Conservation (phyloP, 2,888 invertebrate species). For the Automeris io region DNA sequence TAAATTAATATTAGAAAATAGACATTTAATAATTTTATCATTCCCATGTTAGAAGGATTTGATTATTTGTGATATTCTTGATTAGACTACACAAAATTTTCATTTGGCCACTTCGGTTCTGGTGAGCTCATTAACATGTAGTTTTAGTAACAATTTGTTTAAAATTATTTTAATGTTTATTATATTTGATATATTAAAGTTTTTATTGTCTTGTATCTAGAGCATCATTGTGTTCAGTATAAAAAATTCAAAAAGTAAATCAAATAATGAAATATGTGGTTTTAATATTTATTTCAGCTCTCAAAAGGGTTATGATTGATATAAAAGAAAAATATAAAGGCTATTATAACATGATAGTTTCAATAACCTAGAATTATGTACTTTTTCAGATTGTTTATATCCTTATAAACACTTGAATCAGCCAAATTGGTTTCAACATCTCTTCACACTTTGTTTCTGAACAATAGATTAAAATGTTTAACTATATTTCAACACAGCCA, state of each 20-base stretch:
- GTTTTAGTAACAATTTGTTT: no score
- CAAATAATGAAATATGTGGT: conserved; percentile 18
- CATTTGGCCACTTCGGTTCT: no score
- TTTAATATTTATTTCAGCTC: conserved; percentile 62
- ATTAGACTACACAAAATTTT: no score
- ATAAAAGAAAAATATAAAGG: conserved; percentile 55
- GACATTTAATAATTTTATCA: no score
- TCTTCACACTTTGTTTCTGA: neutral
- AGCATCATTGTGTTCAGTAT: no score
- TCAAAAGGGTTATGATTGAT: conserved; percentile 55
- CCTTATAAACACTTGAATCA: conserved; percentile 24
- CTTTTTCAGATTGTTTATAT: conserved; percentile 33
- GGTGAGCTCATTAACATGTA: no score
- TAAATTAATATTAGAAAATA: no score
- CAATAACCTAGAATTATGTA: conserved; percentile 50
- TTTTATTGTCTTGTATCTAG: no score
- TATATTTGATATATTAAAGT: no score
- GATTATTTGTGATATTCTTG: no score
- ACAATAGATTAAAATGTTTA: conserved; percentile 4
- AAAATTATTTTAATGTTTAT: no score
- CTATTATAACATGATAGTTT: conserved; percentile 48
- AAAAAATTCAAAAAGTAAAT: conserved; percentile 9
- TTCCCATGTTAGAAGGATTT: no score
- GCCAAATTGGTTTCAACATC: conserved; percentile 1
- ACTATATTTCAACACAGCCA: conserved; percentile 55